Evolutionary conservation across 2,113 vertebrate species (phyloP).

Genomic region (Periophthalmus modestus): DNA sequence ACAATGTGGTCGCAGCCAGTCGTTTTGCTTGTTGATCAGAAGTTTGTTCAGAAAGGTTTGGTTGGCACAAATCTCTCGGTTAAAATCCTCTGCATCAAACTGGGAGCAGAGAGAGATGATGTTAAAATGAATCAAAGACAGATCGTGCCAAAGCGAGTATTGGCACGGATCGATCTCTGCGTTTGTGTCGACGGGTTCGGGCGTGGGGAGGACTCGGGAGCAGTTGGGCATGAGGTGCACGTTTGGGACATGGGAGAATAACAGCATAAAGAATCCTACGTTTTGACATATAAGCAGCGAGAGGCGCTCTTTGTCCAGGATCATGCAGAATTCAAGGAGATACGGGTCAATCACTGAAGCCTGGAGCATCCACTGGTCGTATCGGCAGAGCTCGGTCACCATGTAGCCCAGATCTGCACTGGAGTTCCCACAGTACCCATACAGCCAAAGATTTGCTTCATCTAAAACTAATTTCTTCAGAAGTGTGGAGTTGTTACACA

Average conservation of each 20-base stretch:
- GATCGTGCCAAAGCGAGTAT: conserved; percentile 70
- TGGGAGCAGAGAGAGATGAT: conserved; percentile 67
- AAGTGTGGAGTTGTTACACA: conserved; percentile 68
- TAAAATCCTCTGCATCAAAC: conserved; percentile 65
- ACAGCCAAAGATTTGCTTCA: conserved; percentile 72
- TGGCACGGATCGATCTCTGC: conserved; percentile 44
- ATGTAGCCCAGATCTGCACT: conserved; percentile 48
- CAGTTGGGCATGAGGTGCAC: conserved; percentile 68
- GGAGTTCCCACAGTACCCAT: conserved; percentile 69
- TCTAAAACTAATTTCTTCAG: conserved; percentile 66
- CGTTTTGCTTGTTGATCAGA: conserved; percentile 35
- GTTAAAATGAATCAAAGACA: conserved; percentile 32
- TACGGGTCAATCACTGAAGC: conserved; percentile 21
- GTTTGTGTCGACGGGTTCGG: not conserved
- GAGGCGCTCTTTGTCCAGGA: conserved; percentile 60
- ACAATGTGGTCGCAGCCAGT: conserved; percentile 73
- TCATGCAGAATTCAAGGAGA: conserved; percentile 74
- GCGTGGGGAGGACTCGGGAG: conserved; percentile 2
- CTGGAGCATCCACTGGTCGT: conserved; percentile 66
- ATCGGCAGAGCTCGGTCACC: conserved; percentile 69
- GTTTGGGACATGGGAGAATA: conserved; percentile 68
- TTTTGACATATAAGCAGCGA: conserved; percentile 67
- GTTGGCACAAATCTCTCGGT: conserved; percentile 66
- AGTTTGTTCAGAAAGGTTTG: conserved; percentile 60
- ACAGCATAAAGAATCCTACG: conserved; percentile 63